phyloP scores from a whole-genome alignment of 2,888 invertebrate species.

The Latheticus oryzae region DNA sequence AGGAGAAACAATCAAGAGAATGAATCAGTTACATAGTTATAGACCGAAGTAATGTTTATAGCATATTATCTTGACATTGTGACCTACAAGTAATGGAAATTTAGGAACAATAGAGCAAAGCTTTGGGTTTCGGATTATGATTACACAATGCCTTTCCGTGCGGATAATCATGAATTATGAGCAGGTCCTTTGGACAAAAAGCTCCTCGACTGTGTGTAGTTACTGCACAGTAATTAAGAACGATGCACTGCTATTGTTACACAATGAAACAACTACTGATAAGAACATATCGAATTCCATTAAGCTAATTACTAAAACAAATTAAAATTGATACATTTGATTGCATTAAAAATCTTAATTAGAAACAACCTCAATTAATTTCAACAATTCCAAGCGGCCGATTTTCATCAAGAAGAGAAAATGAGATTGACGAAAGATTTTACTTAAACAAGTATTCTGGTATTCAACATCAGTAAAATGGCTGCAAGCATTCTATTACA shows the following conservation, averaged over 20 bases:
- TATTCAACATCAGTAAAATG: conserved; percentile 49
- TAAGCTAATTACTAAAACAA: not conserved
- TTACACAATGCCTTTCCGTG: conserved; percentile 49
- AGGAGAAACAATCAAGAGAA: no score
- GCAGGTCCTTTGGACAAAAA: conserved; percentile 45
- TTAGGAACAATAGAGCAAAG: conserved; percentile 46
- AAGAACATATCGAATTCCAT: not conserved
- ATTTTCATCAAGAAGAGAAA: conserved; percentile 45
- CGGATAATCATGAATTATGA: conserved; percentile 51
- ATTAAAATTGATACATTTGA: conserved; percentile 1
- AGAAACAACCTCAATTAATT: conserved; percentile 34
- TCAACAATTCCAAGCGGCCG: conserved; percentile 43
- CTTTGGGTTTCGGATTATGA: conserved; percentile 45
- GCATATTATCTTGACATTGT: conserved; percentile 45
- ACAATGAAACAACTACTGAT: conserved; percentile 4
- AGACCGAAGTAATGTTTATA: conserved; percentile 41
- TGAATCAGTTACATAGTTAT: no score
- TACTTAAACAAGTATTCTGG: conserved; percentile 45
- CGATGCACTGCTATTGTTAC: conserved; percentile 23
- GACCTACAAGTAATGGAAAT: conserved; percentile 50
- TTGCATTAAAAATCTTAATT: conserved; percentile 36
- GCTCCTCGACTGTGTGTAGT: conserved; percentile 32
- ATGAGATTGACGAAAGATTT: conserved; percentile 44
- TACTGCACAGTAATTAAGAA: conserved; percentile 33
- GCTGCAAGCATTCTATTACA: conserved; percentile 52